These are phyloP conservation scores for Cephalopachus bancanus DNA, from an alignment of 2,797 vertebrate genomes.

Conservation along the genomic window DNA sequence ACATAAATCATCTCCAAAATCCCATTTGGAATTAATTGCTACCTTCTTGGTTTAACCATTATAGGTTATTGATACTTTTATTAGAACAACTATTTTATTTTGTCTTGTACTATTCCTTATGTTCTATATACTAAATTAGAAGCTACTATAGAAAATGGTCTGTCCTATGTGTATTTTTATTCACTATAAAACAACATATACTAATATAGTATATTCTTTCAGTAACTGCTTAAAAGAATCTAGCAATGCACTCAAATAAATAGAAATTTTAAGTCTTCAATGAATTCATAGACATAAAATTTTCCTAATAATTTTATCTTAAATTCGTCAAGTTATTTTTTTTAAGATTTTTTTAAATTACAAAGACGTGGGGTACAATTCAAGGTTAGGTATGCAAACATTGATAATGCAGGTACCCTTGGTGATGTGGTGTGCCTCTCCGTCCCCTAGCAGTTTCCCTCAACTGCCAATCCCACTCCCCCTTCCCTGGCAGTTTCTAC, in stretches of 20 bases:
- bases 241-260: neutral
- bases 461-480: too few species aligned
- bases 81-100: neutral
- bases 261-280: conserved; percentile 18
- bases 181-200: neutral
- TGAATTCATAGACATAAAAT: neutral
- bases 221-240: neutral
- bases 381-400: too few species aligned
- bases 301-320: conserved; percentile 35
- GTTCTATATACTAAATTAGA: neutral
- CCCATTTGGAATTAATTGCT: neutral
- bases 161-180: neutral
- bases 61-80: neutral
- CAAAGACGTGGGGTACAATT: too few species aligned
- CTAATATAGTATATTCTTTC: neutral
- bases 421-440: too few species aligned
- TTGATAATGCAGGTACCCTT: too few species aligned
- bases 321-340: neutral
- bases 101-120: neutral
- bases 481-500: too few species aligned
- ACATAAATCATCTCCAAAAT: neutral
- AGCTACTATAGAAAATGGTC: conserved; percentile 25
- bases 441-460: too few species aligned
- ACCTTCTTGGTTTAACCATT: neutral
- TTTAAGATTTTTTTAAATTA: too few species aligned